Base-by-base conservation (phyloP, 2,888 invertebrate genomes). In the Acrocyrtus sp. region DNA sequence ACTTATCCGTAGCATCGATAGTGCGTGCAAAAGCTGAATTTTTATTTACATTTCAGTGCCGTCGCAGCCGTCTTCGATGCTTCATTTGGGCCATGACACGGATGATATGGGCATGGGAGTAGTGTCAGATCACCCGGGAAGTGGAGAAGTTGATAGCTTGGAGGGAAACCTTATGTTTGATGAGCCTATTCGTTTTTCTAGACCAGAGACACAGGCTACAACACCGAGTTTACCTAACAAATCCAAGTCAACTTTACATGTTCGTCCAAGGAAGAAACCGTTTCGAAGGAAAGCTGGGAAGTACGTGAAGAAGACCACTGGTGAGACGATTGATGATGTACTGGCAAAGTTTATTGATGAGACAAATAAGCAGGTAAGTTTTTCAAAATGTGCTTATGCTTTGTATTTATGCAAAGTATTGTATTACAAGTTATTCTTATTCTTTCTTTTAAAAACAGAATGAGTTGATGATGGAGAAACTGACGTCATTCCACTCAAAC, bases 401-500 rank as follows among this genome's bases (percentile, higher is more conserved):
- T n/a, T n/a, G n/a, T n/a, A n/a, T n/a, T n/a, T n/a, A n/a, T n/a
- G n/a, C n/a, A n/a, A n/a, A n/a, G n/a, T n/a, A n/a, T n/a, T n/a
- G n/a, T n/a, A n/a, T n/a, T n/a, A n/a, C n/a, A n/a, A n/a, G n/a
- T n/a, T n/a, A n/a, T n/a, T n/a, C n/a, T n/a, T n/a, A n/a, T n/a
- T n/a, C n/a, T n/a, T n/a, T n/a, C n/a, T n/a, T n/a, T 3, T 58
- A n/a, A 17, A 54, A 56, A 21, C 74, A 76, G 51, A 72, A 68
- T 61, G 72, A 70, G 39, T 43, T 47, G 34, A 58, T 75, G 53
- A 17, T 75, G 48, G 67, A 72, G 24, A 62, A 68, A 34, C 56
- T 75, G 47, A 56, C 72, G 3, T 51, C 67, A 15, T 68, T 72
- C 19, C 75, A 75, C 50, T 61, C 68, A 22, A 68, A 69, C 22